These are phyloP conservation scores for Geodia barretti DNA, from an alignment of 37 sponge, comb jelly and placozoan genomes.

Conservation along the genomic window DNA sequence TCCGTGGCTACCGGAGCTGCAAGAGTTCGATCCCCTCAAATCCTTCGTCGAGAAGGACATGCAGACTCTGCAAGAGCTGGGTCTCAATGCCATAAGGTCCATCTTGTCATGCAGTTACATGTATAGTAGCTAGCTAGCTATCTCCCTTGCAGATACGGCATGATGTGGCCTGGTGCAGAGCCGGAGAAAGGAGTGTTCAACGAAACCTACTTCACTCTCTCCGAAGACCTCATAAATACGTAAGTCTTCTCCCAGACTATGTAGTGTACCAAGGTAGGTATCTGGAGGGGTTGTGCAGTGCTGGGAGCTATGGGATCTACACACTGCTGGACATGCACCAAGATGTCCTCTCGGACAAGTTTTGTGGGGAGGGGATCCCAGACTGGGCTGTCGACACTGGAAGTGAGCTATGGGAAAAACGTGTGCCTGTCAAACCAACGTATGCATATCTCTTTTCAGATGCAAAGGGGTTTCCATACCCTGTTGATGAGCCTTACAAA, in stretches of 20 bases:
- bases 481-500: constrained; percentile 39
- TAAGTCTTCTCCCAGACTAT: background rate
- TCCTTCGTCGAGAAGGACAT: constrained; percentile 82
- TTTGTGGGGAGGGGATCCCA: constrained; percentile 91
- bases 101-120: background rate
- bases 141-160: constrained; percentile 70
- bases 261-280: background rate
- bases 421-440: no score
- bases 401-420: constrained; percentile 45
- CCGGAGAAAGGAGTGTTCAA: constrained; percentile 79
- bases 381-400: constrained; percentile 86
- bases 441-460: constrained; percentile 36
- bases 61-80: constrained; percentile 62
- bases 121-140: no score
- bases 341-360: constrained; percentile 70
- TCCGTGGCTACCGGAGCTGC: constrained; percentile 75
- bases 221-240: constrained; percentile 51
- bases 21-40: constrained; percentile 63
- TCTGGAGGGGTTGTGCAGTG: constrained; percentile 29
- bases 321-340: constrained; percentile 94
- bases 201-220: constrained; percentile 73
- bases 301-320: constrained; percentile 73
- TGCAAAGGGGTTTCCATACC: constrained; percentile 62
- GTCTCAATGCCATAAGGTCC: constrained; percentile 87
- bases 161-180: constrained; percentile 96